Evolutionary conservation across 2,888 invertebrate species (phyloP).

Genomic region (Euspilapteryx auroguttella): DNA sequence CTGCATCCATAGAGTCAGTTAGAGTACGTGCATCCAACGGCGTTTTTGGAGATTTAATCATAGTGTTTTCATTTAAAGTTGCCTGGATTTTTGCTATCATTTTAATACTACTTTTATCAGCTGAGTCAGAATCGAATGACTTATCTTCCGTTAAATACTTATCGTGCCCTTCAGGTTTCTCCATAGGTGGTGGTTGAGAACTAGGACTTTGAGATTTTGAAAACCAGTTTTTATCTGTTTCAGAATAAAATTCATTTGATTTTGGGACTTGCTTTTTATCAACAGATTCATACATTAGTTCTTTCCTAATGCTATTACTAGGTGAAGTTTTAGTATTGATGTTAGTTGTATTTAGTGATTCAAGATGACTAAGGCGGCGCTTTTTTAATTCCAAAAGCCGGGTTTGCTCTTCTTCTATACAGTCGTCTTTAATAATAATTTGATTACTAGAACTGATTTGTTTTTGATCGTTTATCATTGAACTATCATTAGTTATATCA

Average conservation of each 20-base stretch:
- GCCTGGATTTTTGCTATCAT: slow-evolving; percentile 55
- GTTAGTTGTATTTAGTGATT: slow-evolving; percentile 9
- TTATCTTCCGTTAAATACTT: slow-evolving; percentile 54
- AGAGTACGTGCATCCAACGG: slow-evolving; percentile 52
- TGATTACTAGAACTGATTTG: no score
- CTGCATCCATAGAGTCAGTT: slow-evolving; percentile 32
- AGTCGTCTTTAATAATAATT: no score
- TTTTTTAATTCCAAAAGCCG: no score
- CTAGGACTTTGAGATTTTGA: slow-evolving; percentile 39
- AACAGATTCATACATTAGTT: no score
- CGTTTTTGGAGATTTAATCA: slow-evolving; percentile 54
- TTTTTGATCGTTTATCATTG: no score
- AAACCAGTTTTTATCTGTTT: slow-evolving; percentile 37
- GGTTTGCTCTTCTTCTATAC: no score
- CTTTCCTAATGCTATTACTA: no score
- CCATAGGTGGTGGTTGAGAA: slow-evolving; percentile 35
- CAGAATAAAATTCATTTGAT: slow-evolving; percentile 19
- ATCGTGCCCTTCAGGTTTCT: slow-evolving; percentile 38
- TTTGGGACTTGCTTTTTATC: slow-evolving; percentile 24
- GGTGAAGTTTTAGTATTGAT: no score
- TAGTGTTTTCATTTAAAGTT: slow-evolving; percentile 47
- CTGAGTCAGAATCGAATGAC: slow-evolving; percentile 35
- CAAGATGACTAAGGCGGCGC: slow-evolving; percentile 14
- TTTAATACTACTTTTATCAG: slow-evolving; percentile 43
- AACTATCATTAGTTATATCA: no score